Base-by-base conservation (phyloP, 2,888 invertebrate species). In the Tubiluchus corallicola region DNA sequence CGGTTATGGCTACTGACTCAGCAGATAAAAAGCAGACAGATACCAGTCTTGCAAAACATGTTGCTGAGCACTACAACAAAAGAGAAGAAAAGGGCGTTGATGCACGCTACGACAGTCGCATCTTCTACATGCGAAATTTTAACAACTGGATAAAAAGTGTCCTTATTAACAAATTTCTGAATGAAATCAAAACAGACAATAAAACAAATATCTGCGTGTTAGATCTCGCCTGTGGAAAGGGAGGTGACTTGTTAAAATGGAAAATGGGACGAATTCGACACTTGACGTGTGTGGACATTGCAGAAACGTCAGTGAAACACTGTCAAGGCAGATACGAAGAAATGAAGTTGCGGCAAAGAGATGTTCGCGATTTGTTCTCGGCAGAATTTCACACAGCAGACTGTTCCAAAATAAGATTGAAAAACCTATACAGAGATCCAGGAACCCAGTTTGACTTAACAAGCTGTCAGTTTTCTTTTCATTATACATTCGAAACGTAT, bases 61-160 rank as follows among this genome's bases (percentile, higher is more conserved):
- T 98, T 1, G 92, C 92, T 2, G 74, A 78, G 2, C 94, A 98
- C 66, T 98, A 98, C 63, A 98, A 99, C 65, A 74, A 77, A 43
- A 66, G 92, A 5, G 76, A 81, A 63, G 82, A 88, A 53, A 77
- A 76, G 55, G 87, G 87, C 0, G 64, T 84, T 37, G 73, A 71
- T 41, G 78, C 78, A 53, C 72, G 98, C 41, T 76, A 76, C 51
- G 77, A 83, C 56, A 92, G 92, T 19, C 76, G 85, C 19, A 98
- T 99, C 54, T 80, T 84, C 56, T 79, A 82, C 61, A 73, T 98
- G 69, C 73, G 98, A 52, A 98, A 94, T 66, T 92, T 96, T 61
- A 98, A 99, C 64, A 98, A 99, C 64, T 99, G 96, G 96, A 77
- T 92, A 13, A 99, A 98, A 68, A 84, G 85, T 64, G 82, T 87